Base-by-base conservation (phyloP, 2,113 vertebrate species). In the Alligator mississippiensis region DNA sequence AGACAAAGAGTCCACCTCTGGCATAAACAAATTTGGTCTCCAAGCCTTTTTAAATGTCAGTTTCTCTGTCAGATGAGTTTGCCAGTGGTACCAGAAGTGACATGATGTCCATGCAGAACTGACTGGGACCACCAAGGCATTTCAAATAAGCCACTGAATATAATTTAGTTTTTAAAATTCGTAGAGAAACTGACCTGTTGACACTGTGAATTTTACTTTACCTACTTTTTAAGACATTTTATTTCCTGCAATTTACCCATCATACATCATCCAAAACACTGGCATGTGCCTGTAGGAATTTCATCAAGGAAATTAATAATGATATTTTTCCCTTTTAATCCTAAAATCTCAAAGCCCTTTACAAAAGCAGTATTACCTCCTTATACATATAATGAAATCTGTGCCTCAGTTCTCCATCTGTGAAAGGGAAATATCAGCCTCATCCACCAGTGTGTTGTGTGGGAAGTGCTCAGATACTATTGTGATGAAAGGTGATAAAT, bases 91-190 rank as follows among this genome's bases (percentile, higher is more conserved):
- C 30, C 8, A 19, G 57, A 22, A 85, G 70, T 25, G 21, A 25
- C 34, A 47, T 38, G 12, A 74, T 47, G 6, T 74, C 70, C 30
- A 47, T 13, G 22, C 21, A 57, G 7, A 63, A 19, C 28, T 94
- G 58, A 1, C 27, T 83, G 68, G 76, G 74, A 83, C 18, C 63
- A 77, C 34, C 30, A 58, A 55, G 64, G 89, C 1, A 0, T 72
- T 88, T 22, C 79, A 57, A 87, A 60, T 6, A 82, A 25, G 28
- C 13, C 11, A 12, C 11, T 38, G 14, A 80, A 82, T 63, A 62
- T 77, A 93, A 81, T 24, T 54, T 93, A 91, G 91, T 92, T 54
- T 93, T 97, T 89, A 47, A 75, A n/a, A 2, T 88, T 22, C 59
- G 93, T 90, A 72, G 19, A 89, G 84, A 47, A 30, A 17, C 55